A percentile compares a stretch with the other conserved stretches of the same genome.
Conservation (phyloP, 2,888 invertebrate species). For the Graphium colonna region DNA sequence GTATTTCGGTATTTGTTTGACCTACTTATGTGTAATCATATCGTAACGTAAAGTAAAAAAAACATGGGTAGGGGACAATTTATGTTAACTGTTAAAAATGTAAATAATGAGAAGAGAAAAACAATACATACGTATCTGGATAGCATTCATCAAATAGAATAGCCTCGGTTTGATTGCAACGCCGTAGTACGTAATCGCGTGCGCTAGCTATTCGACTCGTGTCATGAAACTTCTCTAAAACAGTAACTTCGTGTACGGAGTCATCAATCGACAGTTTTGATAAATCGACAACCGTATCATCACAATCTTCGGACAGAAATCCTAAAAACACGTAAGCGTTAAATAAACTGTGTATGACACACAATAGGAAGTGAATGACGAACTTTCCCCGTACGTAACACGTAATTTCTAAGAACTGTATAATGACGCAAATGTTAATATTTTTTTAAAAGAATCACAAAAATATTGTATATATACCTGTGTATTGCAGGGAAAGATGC, state of each 20-base stretch:
- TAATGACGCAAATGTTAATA: conserved; percentile 35
- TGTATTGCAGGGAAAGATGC: conserved; percentile 79
- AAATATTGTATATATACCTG: conserved; percentile 56
- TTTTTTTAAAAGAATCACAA: background rate
- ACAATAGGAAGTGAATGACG: conserved; percentile 67
- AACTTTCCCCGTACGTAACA: conserved; percentile 67
- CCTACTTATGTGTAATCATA: no score
- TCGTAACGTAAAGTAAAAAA: no score
- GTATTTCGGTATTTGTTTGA: no score
- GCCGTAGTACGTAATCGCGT: conserved; percentile 79
- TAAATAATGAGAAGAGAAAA: no score
- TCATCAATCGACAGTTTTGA: conserved; percentile 75
- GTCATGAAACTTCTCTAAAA: conserved; percentile 67
- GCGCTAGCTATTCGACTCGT: conserved; percentile 59
- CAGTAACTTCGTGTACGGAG: conserved; percentile 64
- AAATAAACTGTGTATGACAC: conserved; percentile 46
- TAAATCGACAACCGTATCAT: conserved; percentile 77
- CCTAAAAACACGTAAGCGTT: conserved; percentile 54
- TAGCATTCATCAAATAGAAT: conserved; percentile 84
- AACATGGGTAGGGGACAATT: no score
- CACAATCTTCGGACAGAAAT: conserved; percentile 78
- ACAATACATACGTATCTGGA: conserved; percentile 79
- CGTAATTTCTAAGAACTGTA: conserved; percentile 35
- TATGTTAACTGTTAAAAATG: no score
- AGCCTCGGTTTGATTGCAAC: conserved; percentile 83